A percentile compares a stretch with the other conserved stretches of the same genome.
Conservation (phyloP, 2,113 vertebrate species). For the Tupaia tana region DNA sequence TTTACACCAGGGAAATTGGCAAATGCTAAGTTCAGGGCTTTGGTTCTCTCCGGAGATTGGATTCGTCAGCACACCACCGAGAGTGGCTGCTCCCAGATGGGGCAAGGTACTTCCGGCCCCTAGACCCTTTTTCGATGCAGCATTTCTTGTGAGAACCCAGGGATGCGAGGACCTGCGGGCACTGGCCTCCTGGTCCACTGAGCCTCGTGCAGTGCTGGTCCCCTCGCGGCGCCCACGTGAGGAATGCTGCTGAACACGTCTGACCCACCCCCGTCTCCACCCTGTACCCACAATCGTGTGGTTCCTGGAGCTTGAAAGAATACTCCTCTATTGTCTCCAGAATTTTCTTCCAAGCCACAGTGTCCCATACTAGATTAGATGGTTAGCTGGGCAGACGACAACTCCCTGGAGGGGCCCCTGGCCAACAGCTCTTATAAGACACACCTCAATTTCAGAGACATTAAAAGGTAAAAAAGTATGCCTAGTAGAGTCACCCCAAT, state of each 20-base stretch:
- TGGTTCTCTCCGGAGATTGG: neutral
- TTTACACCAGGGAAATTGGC: neutral
- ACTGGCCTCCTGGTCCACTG: accelerated
- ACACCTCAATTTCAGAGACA: neutral
- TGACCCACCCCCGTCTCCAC: neutral
- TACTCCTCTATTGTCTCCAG: conserved; percentile 34
- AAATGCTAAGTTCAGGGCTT: neutral
- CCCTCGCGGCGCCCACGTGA: neutral
- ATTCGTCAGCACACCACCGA: too few species aligned
- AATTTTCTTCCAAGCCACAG: conserved; percentile 51
- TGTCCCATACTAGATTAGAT: neutral
- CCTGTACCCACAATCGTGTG: neutral
- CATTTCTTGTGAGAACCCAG: neutral
- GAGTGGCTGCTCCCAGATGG: accelerated
- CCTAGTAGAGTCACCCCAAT: neutral
- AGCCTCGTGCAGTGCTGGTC: neutral
- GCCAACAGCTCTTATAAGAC: neutral
- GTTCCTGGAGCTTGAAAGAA: conserved; percentile 31
- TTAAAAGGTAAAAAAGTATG: neutral
- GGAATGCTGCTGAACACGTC: neutral
- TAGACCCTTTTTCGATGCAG: neutral
- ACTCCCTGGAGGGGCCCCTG: neutral
- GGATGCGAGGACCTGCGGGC: neutral
- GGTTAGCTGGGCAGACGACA: neutral
- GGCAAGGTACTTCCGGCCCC: neutral